These are phyloP conservation scores for Hepsetus odoe DNA, from an alignment of 2,113 vertebrate species.

Conservation along the genomic window DNA sequence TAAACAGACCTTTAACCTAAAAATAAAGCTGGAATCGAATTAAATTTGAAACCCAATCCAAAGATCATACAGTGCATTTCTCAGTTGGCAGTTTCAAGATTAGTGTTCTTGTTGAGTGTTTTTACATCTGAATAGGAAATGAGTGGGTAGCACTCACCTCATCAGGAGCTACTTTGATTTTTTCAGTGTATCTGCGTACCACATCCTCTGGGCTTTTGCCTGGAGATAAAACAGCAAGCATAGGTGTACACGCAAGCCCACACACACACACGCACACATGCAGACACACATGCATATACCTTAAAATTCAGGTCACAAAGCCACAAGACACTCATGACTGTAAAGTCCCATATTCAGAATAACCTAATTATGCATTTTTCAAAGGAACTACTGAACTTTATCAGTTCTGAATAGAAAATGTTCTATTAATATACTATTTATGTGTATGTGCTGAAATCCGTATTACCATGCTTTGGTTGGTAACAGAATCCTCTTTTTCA, in stretches of 20 bases:
- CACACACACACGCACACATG: conserved; percentile 1
- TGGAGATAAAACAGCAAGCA: conserved; percentile 54
- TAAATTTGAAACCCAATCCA: too few relatives aligned
- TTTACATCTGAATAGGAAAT: not conserved
- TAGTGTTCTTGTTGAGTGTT: not conserved
- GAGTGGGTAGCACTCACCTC: conserved; percentile 76
- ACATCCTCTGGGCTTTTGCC: conserved; percentile 95
- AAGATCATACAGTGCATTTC: not conserved
- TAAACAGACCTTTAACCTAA: not conserved
- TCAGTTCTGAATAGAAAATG: too few relatives aligned
- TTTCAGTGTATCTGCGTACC: conserved; percentile 92
- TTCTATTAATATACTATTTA: too few relatives aligned
- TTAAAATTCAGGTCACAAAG: conserved; percentile 1
- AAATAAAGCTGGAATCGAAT: too few relatives aligned
- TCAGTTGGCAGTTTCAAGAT: not conserved
- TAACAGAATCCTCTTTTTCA: too few relatives aligned
- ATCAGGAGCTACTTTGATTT: conserved; percentile 89
- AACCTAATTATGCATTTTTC: not conserved
- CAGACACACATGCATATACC: conserved; percentile 22
- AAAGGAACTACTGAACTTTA: not conserved
- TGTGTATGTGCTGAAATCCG: too few relatives aligned
- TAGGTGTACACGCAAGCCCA: not conserved
- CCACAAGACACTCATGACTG: not conserved
- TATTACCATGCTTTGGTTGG: too few relatives aligned
- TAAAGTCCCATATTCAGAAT: not conserved